Evolutionary conservation across 2,113 vertebrate species (phyloP), one percentile per base, ranked within the genome.

Genomic region (Triplophysa rosa): DNA sequence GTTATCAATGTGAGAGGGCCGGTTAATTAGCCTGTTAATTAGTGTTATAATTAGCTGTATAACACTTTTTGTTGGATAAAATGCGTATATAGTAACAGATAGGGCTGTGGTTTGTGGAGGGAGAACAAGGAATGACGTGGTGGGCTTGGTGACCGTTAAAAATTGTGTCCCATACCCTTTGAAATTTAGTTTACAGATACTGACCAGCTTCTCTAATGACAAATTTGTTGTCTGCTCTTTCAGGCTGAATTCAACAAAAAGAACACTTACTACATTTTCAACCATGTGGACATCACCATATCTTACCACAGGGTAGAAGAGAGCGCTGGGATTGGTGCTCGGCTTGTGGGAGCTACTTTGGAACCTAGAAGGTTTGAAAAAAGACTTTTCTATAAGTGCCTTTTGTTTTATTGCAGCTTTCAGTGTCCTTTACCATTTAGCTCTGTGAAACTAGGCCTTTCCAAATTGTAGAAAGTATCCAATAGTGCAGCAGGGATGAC

Each of bases 211-310:
- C 9, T 45, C 6, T 45, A 29, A 21, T 17, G 9, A 47, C 24
- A 63, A 24, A 54, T 14, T 12, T 56, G 17, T 79, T 2, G 21
- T 23, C 56, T 67, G 26, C 59, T 58, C 12, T 83, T 88, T 73
- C 84, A 99, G 97, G 84, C 95, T 26, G 95, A 97, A 77, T 99
- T 98, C 88, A 94, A 95, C 84, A 95, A 95, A 83, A 95, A 93
- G 85, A 95, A 96, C 85, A 98, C 95, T 0, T 99, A 92, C 87
- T 99, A 98, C 77, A 89, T 99, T 84, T 99, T 99, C 91, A 99
- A 99, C 87, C 98, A 99, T 0, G 94, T 99, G 85, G 96, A 98
- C 86, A 99, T 99, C 86, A 96, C 89, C 82, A 97, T 99, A 82
- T 86, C 86, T 47, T 99, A 95, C 90, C 98, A 99, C 87, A 90